Conservation (phyloP, 2,888 invertebrate genomes). For the Pilophorus perplexus region DNA sequence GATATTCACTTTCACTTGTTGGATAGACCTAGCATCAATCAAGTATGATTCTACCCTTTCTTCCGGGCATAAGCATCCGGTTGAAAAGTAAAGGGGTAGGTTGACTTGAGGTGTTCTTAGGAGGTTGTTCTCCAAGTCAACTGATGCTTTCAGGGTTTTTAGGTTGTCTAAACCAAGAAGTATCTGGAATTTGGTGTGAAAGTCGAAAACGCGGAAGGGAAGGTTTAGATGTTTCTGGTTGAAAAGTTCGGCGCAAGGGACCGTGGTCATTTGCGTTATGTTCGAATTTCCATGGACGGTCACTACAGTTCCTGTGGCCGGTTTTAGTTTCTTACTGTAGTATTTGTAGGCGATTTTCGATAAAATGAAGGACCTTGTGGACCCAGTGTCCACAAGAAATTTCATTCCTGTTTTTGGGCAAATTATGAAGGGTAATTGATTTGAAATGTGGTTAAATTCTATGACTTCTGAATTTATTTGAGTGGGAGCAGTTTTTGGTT, state of each 20-base stretch:
- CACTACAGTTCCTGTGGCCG: not conserved
- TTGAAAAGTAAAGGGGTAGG: not conserved
- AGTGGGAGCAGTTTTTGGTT: too few species aligned
- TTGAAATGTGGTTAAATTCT: too few species aligned
- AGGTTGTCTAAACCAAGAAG: slow-evolving; percentile 1
- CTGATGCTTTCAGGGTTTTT: not conserved
- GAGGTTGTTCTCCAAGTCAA: not conserved
- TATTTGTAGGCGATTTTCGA: not conserved
- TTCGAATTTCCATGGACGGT: not conserved
- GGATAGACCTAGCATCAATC: not conserved
- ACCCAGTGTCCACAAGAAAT: too few species aligned
- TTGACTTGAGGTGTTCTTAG: not conserved
- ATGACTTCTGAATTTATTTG: too few species aligned
- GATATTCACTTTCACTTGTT: not conserved
- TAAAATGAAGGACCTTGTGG: not conserved
- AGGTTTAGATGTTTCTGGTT: not conserved
- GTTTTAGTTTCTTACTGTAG: not conserved
- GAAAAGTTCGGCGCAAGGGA: not conserved
- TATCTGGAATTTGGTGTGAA: not conserved
- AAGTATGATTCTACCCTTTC: not conserved
- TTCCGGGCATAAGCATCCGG: not conserved
- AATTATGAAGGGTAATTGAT: too few species aligned
- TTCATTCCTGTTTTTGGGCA: too few species aligned
- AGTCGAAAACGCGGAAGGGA: not conserved
- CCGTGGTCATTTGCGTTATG: not conserved